A percentile compares a stretch with the other conserved stretches of the same genome.
These are phyloP conservation scores for Megalops atlanticus DNA, from an alignment of 2,113 vertebrate species.

Conservation along the genomic window DNA sequence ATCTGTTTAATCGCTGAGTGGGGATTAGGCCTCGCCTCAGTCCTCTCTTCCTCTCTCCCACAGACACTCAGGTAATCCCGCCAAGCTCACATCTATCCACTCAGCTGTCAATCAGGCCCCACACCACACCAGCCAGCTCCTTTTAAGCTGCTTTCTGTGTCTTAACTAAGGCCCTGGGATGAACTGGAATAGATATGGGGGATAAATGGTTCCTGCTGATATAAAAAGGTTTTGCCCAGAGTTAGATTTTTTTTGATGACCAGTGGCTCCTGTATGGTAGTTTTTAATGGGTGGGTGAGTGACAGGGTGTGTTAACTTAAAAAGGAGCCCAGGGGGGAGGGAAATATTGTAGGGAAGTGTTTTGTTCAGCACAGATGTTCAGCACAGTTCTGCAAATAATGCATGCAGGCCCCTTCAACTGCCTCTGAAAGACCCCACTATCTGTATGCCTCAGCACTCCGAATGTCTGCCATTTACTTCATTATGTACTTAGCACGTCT, in stretches of 20 bases:
- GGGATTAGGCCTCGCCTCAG: not conserved
- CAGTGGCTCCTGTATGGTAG: conserved; percentile 36
- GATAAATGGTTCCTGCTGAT: conserved; percentile 44
- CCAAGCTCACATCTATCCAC: not conserved
- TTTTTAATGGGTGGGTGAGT: conserved; percentile 57
- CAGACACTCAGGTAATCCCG: conserved; percentile 20
- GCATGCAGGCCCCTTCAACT: conserved; percentile 30
- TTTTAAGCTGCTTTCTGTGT: conserved; percentile 52
- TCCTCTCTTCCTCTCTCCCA: not conserved
- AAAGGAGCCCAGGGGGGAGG: conserved; percentile 47
- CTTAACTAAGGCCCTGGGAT: conserved; percentile 44
- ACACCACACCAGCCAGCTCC: conserved; percentile 13
- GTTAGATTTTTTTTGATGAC: conserved; percentile 49
- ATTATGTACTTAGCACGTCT: conserved; percentile 57
- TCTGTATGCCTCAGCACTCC: conserved; percentile 63
- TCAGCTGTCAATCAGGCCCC: conserved; percentile 1
- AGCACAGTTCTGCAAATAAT: conserved; percentile 39
- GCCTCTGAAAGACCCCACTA: conserved; percentile 46
- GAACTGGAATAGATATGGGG: conserved; percentile 48
- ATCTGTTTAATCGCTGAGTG: conserved; percentile 16
- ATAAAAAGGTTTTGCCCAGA: conserved; percentile 49
- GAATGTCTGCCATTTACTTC: conserved; percentile 63
- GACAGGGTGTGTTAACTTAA: conserved; percentile 54
- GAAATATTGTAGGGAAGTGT: conserved; percentile 26
- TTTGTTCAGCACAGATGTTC: no score